These are phyloP conservation scores for Trissoscelio sp. DNA, from an alignment of 2,888 invertebrate genomes.

Conservation along the genomic window DNA sequence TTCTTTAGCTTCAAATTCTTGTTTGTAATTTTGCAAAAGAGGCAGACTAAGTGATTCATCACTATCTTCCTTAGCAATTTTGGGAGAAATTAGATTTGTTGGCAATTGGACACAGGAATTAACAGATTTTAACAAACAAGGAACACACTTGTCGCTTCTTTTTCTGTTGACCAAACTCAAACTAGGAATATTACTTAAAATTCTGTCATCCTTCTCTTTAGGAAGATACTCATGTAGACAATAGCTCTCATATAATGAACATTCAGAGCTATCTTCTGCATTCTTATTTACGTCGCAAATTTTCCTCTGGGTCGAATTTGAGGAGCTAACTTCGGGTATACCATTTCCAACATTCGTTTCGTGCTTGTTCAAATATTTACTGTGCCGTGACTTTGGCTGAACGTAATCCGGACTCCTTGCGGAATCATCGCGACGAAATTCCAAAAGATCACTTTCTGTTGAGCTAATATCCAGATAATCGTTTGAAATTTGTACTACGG, in stretches of 20 bases:
- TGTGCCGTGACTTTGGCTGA: constrained; percentile 7
- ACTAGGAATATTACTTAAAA: constrained; percentile 74
- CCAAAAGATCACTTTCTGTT: constrained; percentile 26
- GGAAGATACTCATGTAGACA: neutral
- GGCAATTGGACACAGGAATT: constrained; percentile 13
- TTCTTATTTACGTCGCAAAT: constrained; percentile 3
- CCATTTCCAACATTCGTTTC: neutral
- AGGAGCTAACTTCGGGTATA: neutral
- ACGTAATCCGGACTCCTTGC: neutral
- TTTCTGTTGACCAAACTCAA: constrained; percentile 75
- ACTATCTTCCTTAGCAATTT: constrained; percentile 48
- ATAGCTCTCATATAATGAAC: constrained; percentile 19
- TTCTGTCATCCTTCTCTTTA: constrained; percentile 4
- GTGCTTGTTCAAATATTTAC: constrained; percentile 26
- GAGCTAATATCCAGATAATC: constrained; percentile 41
- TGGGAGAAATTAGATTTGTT: neutral
- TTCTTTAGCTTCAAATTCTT: constrained; percentile 10
- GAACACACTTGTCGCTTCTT: constrained; percentile 77
- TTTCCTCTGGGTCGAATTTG: constrained; percentile 11
- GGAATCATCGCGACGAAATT: neutral
- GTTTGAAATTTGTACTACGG: neutral
- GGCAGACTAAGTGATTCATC: constrained; percentile 63
- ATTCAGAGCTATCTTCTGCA: constrained; percentile 3
- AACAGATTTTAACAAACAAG: constrained; percentile 77
- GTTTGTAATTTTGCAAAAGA: constrained; percentile 32